phyloP scores from a whole-genome alignment of 2,113 vertebrate genomes.

The Phalacrocorax pelagicus region DNA sequence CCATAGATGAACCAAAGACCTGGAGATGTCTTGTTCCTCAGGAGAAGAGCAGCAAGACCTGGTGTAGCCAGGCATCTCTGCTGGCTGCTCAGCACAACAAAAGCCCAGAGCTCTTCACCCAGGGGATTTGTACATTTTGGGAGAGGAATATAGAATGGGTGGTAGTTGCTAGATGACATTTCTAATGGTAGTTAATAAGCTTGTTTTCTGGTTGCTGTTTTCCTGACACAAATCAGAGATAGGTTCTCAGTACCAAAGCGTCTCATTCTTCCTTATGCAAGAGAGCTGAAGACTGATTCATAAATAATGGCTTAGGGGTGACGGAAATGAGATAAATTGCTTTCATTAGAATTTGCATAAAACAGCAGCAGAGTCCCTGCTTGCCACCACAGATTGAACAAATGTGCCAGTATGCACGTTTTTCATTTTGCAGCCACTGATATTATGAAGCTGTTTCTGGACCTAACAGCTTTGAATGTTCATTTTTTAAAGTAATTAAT shows the following conservation, averaged over 20 bases:
- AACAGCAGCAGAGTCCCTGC: constrained; percentile 18
- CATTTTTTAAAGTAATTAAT: constrained; percentile 39
- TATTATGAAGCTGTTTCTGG: constrained; percentile 33
- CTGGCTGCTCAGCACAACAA: neutral
- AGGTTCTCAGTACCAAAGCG: neutral
- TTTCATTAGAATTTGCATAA: constrained; percentile 52
- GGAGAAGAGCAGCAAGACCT: fast-evolving
- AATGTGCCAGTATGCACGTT: constrained; percentile 7
- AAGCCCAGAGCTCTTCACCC: neutral
- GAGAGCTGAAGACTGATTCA: constrained; percentile 22
- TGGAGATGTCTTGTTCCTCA: neutral
- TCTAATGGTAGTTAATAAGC: neutral
- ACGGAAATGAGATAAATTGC: neutral
- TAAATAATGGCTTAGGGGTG: constrained; percentile 15
- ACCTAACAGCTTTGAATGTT: neutral
- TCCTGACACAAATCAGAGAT: neutral
- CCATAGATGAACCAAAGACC: neutral
- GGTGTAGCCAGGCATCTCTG: neutral
- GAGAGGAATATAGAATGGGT: neutral
- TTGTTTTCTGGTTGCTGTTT: constrained; percentile 21
- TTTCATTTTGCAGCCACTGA: constrained; percentile 34
- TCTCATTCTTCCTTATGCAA: neutral
- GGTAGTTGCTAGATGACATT: neutral
- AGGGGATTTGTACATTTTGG: neutral
- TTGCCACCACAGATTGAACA: neutral